Conservation (phyloP, 2,113 vertebrate species). For the Labeo rohita region DNA sequence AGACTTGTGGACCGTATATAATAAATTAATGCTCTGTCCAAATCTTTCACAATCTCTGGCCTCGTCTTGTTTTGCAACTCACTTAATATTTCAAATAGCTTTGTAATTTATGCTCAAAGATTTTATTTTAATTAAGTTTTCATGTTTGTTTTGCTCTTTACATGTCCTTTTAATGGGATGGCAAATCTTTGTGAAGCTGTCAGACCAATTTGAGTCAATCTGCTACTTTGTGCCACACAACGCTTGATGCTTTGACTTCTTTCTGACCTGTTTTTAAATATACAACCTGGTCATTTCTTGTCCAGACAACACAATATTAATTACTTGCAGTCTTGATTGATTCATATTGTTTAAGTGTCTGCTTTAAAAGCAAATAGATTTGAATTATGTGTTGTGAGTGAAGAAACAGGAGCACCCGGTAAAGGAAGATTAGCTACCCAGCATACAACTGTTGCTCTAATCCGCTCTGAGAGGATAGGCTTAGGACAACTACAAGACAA, state of each 20-base stretch:
- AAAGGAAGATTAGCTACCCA: slow-evolving; percentile 55
- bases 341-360: background rate
- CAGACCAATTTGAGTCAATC: background rate
- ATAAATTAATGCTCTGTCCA: slow-evolving; percentile 57
- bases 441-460: slow-evolving; percentile 71
- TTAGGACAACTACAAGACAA: slow-evolving; percentile 70
- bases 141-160: background rate
- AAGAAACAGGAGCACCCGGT: slow-evolving; percentile 5
- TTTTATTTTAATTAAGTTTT: background rate
- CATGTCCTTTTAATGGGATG: background rate
- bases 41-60: slow-evolving; percentile 1
- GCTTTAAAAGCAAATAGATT: background rate
- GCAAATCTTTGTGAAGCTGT: background rate
- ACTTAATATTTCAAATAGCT: background rate
- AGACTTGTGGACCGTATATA: slow-evolving; percentile 49
- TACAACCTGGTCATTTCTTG: background rate
- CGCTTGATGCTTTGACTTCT: background rate
- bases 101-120: background rate
- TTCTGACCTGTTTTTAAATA: no score
- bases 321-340: background rate
- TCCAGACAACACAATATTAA: background rate
- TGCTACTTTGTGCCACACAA: background rate
- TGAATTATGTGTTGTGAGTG: background rate
- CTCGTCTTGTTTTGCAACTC: background rate
- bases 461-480: slow-evolving; percentile 77